Evolutionary conservation across 2,888 invertebrate genomes (phyloP), one percentile per base, ranked within the genome.

Genomic region (Balanococcus diminutus): DNA sequence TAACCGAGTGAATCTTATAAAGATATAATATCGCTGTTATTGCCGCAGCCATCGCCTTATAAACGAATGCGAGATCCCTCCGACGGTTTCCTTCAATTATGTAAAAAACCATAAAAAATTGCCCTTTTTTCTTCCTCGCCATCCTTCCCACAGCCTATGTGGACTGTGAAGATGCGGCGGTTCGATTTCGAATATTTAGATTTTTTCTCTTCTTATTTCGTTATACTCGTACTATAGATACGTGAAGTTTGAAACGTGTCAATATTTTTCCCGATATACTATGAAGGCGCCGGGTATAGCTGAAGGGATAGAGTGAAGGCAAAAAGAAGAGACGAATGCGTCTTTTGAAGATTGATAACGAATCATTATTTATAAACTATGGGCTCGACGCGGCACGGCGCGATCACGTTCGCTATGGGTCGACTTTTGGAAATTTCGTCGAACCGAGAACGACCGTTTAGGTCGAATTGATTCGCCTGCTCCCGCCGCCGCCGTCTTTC

Each of bases 321-420:
- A 22, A 22, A 56, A 56, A 36, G 36, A 56, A 56, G 56, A 56
- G 56, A 56, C 56, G 56, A 19, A 83, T 46, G 51, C 75, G 75
- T 28, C 46, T 36, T 51, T 42, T 56, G 22, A 83, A 83, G 83
- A 83, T 83, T 83, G 83, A 83, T 83, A 83, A 83, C 61, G 83
- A 83, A 83, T 83, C 83, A 83, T 67, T 67, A 67, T 83, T 83
- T 83, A 83, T 83, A 83, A 83, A 61, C 61, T 83, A n/a, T n/a
- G n/a, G n/a, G n/a, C n/a, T n/a, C n/a, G n/a, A n/a, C 81, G 32
- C 81, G 2, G n/a, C 31, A 8, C 51, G 51, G 81, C 51, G 19
- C 46, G 28, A 82, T 46, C 32, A n/a, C 22, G 32, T 46, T 19
- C 19, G 81, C 42, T 56, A 56, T 56, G 56, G 56, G 56, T 56